phyloP scores from a whole-genome alignment of 2,888 invertebrate species.

The Sericinus montela region DNA sequence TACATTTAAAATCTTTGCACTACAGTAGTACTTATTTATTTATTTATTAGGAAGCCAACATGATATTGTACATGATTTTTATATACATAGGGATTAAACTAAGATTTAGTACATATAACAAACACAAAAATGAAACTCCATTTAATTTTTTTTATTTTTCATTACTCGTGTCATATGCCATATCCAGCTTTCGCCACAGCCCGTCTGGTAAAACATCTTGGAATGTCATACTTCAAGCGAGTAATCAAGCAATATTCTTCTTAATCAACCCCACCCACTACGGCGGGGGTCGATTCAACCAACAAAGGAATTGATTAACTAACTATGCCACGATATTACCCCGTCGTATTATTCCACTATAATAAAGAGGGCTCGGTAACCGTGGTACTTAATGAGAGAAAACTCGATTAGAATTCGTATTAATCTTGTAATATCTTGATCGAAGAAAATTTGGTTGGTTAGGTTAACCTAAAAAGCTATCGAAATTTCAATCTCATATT shows the following conservation, averaged over 20 bases:
- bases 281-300: slow-evolving; percentile 70
- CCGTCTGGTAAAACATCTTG: slow-evolving; percentile 18
- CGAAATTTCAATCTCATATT: slow-evolving; percentile 4
- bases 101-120: no score
- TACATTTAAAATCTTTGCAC: no score
- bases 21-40: no score
- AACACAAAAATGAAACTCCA: no score
- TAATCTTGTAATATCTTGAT: slow-evolving; percentile 68
- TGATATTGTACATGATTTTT: no score
- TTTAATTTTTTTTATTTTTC: no score
- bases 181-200: slow-evolving; percentile 8
- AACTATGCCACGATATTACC: slow-evolving; percentile 77
- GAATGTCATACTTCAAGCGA: slow-evolving; percentile 60
- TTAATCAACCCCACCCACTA: slow-evolving; percentile 76
- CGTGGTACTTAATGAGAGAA: slow-evolving; percentile 77
- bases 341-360: slow-evolving; percentile 73
- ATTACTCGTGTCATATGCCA: not conserved
- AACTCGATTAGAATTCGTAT: slow-evolving; percentile 78
- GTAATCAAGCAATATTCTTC: slow-evolving; percentile 79
- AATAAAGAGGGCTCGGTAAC: slow-evolving; percentile 76
- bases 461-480: slow-evolving; percentile 25
- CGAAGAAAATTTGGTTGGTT: slow-evolving; percentile 62
- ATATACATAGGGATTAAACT: no score
- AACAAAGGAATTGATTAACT: slow-evolving; percentile 79
- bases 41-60: no score